Base-by-base conservation (phyloP, 2,888 invertebrate species). In the Melieria crassipennis region DNA sequence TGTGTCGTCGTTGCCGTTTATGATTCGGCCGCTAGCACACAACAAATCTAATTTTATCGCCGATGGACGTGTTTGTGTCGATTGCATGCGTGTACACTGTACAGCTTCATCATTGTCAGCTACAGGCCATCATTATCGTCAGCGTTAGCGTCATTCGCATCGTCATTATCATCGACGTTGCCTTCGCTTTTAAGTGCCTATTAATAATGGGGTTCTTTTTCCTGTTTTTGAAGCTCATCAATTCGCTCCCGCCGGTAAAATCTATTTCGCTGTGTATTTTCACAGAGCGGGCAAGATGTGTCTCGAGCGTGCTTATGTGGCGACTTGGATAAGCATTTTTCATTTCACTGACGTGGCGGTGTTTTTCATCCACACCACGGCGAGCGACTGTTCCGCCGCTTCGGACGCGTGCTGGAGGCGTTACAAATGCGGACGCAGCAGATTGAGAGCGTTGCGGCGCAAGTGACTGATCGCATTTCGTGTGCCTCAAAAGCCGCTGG, bases 41-140 rank as follows among this genome's bases (percentile, higher is more conserved):
- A 58, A 58, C n/a, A 16, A n/a, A 58, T 58, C 58, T 58, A 58
- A 58, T 58, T 58, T 58, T 58, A 58, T 58, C 58, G 16, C 30
- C 58, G 30, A 58, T 58, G 30, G 30, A 58, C 58, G 58, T 58
- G 30, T 30, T 30, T 30, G 30, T 30, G 30, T 30, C 30, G 30
- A 30, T 30, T 30, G 30, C 30, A 30, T 30, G 30, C 30, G 30
- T 30, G 30, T 30, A 30, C 30, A 30, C 30, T 3, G 30, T 30
- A 30, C 30, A 30, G 30, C 30, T 30, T 30, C 30, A 30, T 30
- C 30, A 30, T 30, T 30, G 30, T 30, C 30, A 30, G 30, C 30
- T 30, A 30, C 30, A 30, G 30, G 30, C 30, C 30, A 3, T 30
- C 30, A 30, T 30, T 30, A 30, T 30, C 30, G 30, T 30, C 30